These are phyloP conservation scores for Agapornis roseicollis DNA, from an alignment of 2,113 vertebrate species.

Conservation along the genomic window DNA sequence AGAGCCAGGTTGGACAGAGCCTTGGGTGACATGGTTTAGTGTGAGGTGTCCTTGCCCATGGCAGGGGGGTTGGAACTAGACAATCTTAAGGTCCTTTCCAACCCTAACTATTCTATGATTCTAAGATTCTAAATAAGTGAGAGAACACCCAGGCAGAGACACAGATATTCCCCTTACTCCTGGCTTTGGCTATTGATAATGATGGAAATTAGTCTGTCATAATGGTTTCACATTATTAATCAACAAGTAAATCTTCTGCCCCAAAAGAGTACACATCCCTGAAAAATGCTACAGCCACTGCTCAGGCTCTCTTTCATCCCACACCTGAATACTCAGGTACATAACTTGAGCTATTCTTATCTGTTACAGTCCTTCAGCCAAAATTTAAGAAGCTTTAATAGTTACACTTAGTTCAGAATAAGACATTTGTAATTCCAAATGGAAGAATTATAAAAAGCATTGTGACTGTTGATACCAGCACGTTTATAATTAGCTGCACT, in stretches of 20 bases:
- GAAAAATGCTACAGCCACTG: not conserved
- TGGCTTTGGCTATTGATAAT: not conserved
- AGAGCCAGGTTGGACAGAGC: too few relatives aligned
- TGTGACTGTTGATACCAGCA: not conserved
- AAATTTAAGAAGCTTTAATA: not conserved
- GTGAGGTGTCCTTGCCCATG: too few relatives aligned
- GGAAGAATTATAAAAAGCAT: not conserved
- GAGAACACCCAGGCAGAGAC: not conserved
- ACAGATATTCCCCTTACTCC: not conserved
- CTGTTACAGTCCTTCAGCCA: not conserved
- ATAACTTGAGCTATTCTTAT: not conserved
- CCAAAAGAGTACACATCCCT: not conserved
- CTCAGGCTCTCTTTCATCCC: not conserved
- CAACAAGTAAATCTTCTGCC: not conserved
- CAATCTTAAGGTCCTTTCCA: too few relatives aligned
- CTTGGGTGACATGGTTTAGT: too few relatives aligned
- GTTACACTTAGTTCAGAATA: not conserved
- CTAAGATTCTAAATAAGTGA: not conserved
- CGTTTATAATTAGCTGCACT: not conserved
- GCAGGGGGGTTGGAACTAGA: not conserved
- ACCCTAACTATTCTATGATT: not conserved
- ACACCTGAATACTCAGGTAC: not conserved
- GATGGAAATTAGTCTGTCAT: not conserved
- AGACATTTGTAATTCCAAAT: not conserved
- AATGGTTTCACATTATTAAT: not conserved